These are phyloP conservation scores for Lithobates pipiens DNA, from an alignment of 2,797 vertebrate genomes.

Conservation along the genomic window DNA sequence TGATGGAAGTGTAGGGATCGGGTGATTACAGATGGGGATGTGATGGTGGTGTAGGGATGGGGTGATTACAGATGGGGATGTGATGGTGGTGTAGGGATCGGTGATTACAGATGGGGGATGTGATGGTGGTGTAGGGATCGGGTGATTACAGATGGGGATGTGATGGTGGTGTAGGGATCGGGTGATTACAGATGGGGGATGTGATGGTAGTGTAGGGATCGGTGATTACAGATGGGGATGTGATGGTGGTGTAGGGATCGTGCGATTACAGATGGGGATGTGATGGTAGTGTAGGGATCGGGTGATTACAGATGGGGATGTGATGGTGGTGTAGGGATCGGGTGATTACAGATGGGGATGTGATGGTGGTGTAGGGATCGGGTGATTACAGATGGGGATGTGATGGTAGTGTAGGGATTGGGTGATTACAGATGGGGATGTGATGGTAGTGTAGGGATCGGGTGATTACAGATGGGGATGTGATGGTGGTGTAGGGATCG, in stretches of 20 bases:
- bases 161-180: background rate
- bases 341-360: background rate
- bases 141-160: too few species aligned
- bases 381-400: too few species aligned
- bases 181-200: background rate
- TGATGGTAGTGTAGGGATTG: too few species aligned
- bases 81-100: background rate
- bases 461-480: too few species aligned
- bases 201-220: background rate
- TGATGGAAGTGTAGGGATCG: too few species aligned
- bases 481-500: too few species aligned
- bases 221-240: too few species aligned
- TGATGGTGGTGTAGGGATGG: background rate
- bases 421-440: too few species aligned
- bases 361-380: background rate
- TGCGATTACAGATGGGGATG: background rate
- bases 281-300: background rate
- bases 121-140: too few species aligned
- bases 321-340: background rate
- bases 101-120: too few species aligned
- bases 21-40: too few species aligned
- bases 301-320: background rate
- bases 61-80: too few species aligned
- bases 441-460: background rate
- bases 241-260: background rate